Conservation (phyloP, 2,113 vertebrate genomes). For the Corythornis madagascariensis region DNA sequence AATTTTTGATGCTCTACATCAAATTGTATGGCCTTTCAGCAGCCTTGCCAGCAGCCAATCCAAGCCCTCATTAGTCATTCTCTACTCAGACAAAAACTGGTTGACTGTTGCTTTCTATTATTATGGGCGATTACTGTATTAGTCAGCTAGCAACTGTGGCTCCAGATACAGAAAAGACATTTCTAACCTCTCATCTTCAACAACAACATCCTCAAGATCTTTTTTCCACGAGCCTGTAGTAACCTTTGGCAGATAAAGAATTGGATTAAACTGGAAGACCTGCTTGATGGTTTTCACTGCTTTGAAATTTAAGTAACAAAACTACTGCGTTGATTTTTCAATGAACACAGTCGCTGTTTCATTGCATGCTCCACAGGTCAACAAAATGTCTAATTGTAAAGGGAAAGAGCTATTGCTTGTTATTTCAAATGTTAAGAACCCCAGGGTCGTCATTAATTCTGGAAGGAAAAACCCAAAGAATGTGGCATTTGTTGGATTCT, state of each 20-base stretch:
- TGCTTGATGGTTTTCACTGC: background rate
- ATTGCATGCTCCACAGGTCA: background rate
- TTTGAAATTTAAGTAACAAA: background rate
- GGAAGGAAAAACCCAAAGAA: background rate
- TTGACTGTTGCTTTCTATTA: background rate
- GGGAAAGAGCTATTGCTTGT: background rate
- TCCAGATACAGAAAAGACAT: background rate
- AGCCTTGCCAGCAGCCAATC: constrained; percentile 36
- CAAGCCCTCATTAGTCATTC: constrained; percentile 15
- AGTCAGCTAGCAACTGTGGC: background rate
- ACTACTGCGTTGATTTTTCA: fast-evolving
- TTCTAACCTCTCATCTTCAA: background rate
- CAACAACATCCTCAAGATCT: background rate
- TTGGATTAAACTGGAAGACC: background rate
- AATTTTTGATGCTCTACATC: background rate
- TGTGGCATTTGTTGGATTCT: background rate
- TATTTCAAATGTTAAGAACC: background rate
- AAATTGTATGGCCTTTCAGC: background rate
- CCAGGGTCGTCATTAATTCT: background rate
- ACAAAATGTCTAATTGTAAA: background rate
- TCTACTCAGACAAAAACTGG: background rate
- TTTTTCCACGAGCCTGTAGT: background rate
- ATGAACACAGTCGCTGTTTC: background rate
- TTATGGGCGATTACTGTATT: background rate
- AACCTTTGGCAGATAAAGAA: background rate